Evolutionary conservation across 2,113 vertebrate species (phyloP).

Genomic region (Malurus elegans): DNA sequence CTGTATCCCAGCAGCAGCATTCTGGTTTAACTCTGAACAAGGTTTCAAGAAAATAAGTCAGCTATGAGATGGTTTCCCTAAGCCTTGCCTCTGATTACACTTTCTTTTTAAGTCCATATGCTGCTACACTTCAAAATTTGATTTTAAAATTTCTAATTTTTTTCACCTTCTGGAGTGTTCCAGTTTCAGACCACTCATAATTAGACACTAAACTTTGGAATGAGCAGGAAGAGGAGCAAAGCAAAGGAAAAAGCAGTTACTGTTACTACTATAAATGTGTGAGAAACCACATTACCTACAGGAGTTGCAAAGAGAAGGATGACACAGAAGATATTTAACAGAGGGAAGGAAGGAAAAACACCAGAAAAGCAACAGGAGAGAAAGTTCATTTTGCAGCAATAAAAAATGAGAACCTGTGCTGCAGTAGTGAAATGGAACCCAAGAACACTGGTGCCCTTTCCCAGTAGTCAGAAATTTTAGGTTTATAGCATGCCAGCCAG

Average conservation of each 20-base stretch:
- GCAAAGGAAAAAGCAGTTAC: background rate
- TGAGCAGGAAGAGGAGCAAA: background rate
- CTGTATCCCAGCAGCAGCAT: background rate
- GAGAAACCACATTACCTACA: background rate
- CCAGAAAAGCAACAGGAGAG: background rate
- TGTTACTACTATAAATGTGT: background rate
- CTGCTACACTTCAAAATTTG: background rate
- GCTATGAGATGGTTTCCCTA: background rate
- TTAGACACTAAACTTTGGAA: background rate
- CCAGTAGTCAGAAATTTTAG: background rate
- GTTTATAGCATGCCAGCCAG: background rate
- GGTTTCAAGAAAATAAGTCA: background rate
- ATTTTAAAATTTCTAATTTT: background rate
- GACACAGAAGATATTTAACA: background rate
- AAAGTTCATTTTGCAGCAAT: background rate
- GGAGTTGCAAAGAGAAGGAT: background rate
- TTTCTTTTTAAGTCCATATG: background rate
- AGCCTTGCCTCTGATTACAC: background rate
- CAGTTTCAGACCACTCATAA: background rate
- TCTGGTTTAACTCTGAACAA: background rate
- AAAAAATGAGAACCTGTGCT: background rate
- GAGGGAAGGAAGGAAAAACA: background rate
- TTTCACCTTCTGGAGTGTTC: accelerated
- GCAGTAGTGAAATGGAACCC: background rate
- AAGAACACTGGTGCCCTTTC: accelerated